Evolutionary conservation across 2,888 invertebrate species (phyloP), one percentile per base, ranked within the genome.

Genomic region (Calliphora vomitoria): DNA sequence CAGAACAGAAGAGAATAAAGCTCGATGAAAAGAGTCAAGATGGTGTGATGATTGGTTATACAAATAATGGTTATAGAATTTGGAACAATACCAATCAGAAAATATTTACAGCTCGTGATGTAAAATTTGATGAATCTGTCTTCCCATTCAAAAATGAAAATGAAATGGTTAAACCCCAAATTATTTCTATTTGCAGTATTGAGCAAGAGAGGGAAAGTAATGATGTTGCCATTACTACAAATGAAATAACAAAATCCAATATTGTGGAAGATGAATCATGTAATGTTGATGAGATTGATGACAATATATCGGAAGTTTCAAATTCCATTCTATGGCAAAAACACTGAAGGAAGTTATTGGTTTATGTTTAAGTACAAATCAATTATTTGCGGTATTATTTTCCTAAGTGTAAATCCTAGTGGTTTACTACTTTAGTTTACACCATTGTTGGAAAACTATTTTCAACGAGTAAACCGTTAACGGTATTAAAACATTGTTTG

Each of bases 1-100:
- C 72, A n/a, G 38, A 72, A 55, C 38, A 72, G 38, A 66, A 79
- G 13, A 55, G 41, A 11, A 64, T 15, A 11, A 74, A 74, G 38
- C 74, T 74, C 31, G 53, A 78, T 38, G 38, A 25, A 20, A 66
- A 78, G 35, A 66, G 64, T 38, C 25, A 35, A 64, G 38, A 66
- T 47, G 47, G 55, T 41, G 47, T 78, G 6, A 78, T 64, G 66
- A 53, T 69, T 41, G 68, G 68, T 53, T 72, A 81, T 35, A 44
- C 13, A 13, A 60, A 47, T 31, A 41, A 66, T 20, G 20, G 41
- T 4, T 64, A 64, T 10, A n/a, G 35, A 38, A 15, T 64, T 10
- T 66, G 41, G 41, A 18, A 66, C 18, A 41, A 18, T 0, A 15
- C 8, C 8, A 18, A 8, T 38, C 38, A 18, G 38, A 66, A 41